Percentiles rank a stretch among this genome's conserved stretches.
Conservation (phyloP, 2,888 invertebrate species). For the Rhodophaea formosa region DNA sequence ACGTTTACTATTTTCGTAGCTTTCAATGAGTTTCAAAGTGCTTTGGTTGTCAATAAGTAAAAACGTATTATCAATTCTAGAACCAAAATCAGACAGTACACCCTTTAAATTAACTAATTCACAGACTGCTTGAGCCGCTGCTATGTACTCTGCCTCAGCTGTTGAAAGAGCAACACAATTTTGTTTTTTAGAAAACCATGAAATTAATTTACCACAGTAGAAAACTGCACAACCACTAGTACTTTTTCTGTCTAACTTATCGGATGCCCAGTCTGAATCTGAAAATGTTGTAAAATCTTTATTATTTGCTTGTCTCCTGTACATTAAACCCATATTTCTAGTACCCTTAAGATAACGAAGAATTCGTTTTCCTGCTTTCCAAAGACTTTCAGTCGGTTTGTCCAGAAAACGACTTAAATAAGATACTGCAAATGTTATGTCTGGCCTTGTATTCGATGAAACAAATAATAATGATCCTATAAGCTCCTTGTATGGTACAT, state of each 20-base stretch:
- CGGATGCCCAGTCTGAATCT: conserved; percentile 21
- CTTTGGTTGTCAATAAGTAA: background rate
- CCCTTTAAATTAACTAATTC: background rate
- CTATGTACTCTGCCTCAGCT: background rate
- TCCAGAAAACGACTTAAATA: too few species aligned
- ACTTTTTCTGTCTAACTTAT: conserved; percentile 10
- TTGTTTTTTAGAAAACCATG: background rate
- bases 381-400: background rate
- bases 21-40: background rate
- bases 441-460: background rate
- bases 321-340: background rate
- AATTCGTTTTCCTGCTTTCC: background rate
- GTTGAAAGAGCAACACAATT: background rate
- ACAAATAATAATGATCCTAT: background rate
- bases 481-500: background rate
- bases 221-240: background rate
- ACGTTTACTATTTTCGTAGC: background rate
- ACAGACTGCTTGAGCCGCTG: background rate
- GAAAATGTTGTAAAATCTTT: too few species aligned
- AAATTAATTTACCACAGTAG: background rate
- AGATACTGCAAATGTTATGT: background rate
- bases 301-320: too few species aligned
- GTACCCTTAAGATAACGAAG: background rate
- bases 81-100: background rate
- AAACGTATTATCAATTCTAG: background rate